Percentiles rank a stretch among this genome's conserved stretches.
Evolutionary conservation across 2,113 vertebrate species (phyloP).

Genomic region (Eolophus roseicapilla): DNA sequence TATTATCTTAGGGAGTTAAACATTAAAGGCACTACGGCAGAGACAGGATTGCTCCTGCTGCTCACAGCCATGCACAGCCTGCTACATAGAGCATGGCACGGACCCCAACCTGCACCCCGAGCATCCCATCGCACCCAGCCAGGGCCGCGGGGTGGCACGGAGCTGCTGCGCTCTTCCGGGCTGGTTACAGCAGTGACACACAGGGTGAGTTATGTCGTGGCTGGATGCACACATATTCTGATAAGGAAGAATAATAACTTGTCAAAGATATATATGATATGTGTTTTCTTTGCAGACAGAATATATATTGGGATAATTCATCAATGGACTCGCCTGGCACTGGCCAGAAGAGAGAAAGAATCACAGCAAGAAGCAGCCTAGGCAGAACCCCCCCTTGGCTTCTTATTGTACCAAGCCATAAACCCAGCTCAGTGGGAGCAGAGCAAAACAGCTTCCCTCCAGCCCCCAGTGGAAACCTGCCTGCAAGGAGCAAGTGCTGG

Average conservation of each 20-base stretch:
- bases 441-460: not conserved
- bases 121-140: accelerated
- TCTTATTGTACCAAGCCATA: not conserved
- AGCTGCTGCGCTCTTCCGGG: accelerated
- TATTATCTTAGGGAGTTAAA: not conserved
- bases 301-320: conserved; percentile 81
- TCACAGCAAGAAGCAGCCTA: not conserved
- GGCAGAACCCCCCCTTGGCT: not conserved
- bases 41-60: not conserved
- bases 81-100: accelerated
- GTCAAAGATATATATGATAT: conserved; percentile 84
- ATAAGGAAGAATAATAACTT: conserved; percentile 86
- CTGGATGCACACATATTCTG: conserved; percentile 72
- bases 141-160: not conserved
- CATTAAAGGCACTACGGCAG: not conserved
- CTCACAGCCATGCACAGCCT: not conserved
- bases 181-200: not conserved
- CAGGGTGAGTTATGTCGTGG: conserved; percentile 57
- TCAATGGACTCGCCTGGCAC: conserved; percentile 62
- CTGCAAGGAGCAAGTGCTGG: not conserved
- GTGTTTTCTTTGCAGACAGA: conserved; percentile 76
- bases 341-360: conserved; percentile 25
- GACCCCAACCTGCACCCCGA: accelerated
- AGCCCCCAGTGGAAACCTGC: not conserved
- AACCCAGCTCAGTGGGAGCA: not conserved